Base-by-base conservation (phyloP, 2,888 invertebrate genomes). In the Synanthedon andrenaeformis region DNA sequence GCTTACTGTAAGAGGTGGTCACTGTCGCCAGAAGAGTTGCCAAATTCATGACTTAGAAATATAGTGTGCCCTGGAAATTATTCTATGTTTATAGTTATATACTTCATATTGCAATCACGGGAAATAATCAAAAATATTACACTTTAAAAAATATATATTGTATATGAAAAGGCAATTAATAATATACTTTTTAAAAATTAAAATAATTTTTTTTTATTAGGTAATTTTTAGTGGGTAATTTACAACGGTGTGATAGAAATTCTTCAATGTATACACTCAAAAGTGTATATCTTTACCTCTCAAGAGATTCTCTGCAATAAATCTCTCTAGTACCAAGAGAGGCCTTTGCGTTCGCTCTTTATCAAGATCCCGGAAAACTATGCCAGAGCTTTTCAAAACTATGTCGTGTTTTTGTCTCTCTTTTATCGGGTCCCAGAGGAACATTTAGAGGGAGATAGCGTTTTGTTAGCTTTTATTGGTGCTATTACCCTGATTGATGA, bases 271-370 rank as follows among this genome's bases (percentile, higher is more conserved):
- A 13, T 45, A 17, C 42, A 63, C 68, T 72, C 72, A 70, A 74
- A 76, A 74, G 73, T 73, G 76, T 76, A 74, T 74, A 79, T 79
- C 69, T 66, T 66, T 65, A 63, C 61, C 60, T 67, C 79, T 70
- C 75, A 52, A 60, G 74, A 77, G 79, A 73, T 73, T 74, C 67
- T 55, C 57, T 64, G 79, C 64, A 78, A 82, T 82, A 82, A 82
- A 82, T 82, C 80, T 77, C 63, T 66, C 63, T 69, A 72, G 67
- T 73, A 79, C 75, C 79, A 70, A 68, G 63, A 53, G 49, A 65
- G 67, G 70, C 63, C 72, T 70, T 69, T 68, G 62, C 67, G 66
- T 71, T 74, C 67, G 51, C 72, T 76, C 76, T 74, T 79, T 80
- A 79, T 78, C 79, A 72, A 72, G 77, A 78, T 79, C 69, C 63